Percentiles rank a stretch among this genome's conserved stretches.
These are phyloP conservation scores for Villa cingulata DNA, from an alignment of 2,888 invertebrate species.

Conservation along the genomic window DNA sequence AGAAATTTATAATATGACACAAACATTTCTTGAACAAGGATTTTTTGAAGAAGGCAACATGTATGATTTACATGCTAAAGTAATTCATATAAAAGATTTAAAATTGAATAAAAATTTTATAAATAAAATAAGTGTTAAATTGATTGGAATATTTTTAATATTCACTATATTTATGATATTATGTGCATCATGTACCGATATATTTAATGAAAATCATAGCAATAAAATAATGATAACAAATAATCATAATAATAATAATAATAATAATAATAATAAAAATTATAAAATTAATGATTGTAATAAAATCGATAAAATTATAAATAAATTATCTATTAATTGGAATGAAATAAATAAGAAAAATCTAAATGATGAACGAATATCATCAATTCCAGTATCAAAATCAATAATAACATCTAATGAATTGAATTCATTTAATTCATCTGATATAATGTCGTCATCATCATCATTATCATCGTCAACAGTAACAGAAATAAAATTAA, in stretches of 20 bases:
- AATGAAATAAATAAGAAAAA: no score
- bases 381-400: not conserved
- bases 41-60: slow-evolving; percentile 29
- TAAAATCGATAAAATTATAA: not conserved
- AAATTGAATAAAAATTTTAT: slow-evolving; percentile 27
- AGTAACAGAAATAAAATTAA: no score
- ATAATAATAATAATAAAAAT: not conserved
- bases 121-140: slow-evolving; percentile 26
- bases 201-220: not conserved
- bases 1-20: slow-evolving; percentile 31
- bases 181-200: slow-evolving; percentile 14
- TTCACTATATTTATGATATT: slow-evolving; percentile 22
- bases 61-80: slow-evolving; percentile 30
- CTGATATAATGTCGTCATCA: no score
- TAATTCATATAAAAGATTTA: slow-evolving; percentile 32
- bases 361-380: not conserved
- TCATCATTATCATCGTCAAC: no score
- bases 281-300: not conserved
- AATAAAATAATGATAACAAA: not conserved
- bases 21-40: slow-evolving; percentile 24
- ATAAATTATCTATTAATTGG: no score
- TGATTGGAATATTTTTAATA: slow-evolving; percentile 21
- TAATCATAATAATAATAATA: not conserved
- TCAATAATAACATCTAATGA: no score
- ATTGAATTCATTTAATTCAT: no score